phyloP scores from a whole-genome alignment of 2,888 invertebrate species.

The Thymelicus acteon region DNA sequence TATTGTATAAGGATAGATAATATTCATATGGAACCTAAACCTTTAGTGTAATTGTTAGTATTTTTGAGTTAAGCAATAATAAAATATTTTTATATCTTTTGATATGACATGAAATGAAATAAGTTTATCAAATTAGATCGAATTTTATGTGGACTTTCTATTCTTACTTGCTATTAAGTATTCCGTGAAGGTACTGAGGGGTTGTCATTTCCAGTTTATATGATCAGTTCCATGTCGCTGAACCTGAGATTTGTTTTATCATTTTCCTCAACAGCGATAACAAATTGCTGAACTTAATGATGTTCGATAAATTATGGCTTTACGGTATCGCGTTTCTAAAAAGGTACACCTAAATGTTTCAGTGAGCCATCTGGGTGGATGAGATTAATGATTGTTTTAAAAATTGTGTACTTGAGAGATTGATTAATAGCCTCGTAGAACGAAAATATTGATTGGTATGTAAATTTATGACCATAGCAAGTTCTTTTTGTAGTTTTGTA shows the following conservation, averaged over 20 bases:
- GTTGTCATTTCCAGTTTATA: background rate
- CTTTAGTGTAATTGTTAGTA: too few species aligned
- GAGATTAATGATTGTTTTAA: constrained; percentile 31
- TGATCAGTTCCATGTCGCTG: constrained; percentile 3
- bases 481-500: too few species aligned
- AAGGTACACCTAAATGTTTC: constrained; percentile 28
- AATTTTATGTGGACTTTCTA: too few species aligned
- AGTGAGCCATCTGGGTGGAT: constrained; percentile 15
- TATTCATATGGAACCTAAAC: too few species aligned
- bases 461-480: too few species aligned
- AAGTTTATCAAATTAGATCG: too few species aligned
- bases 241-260: constrained; percentile 26
- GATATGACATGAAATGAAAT: too few species aligned
- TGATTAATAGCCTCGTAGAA: constrained; percentile 1
- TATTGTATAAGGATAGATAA: too few species aligned
- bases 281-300: constrained; percentile 30
- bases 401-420: constrained; percentile 14
- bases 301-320: constrained; percentile 35
- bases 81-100: too few species aligned
- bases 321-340: constrained; percentile 34
- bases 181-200: too few species aligned
- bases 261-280: constrained; percentile 27
- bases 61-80: too few species aligned
- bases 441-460: constrained; percentile 1
- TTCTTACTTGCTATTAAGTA: too few species aligned